Conservation (phyloP, 2,888 invertebrate genomes). For the Drosophila vallismaia region DNA sequence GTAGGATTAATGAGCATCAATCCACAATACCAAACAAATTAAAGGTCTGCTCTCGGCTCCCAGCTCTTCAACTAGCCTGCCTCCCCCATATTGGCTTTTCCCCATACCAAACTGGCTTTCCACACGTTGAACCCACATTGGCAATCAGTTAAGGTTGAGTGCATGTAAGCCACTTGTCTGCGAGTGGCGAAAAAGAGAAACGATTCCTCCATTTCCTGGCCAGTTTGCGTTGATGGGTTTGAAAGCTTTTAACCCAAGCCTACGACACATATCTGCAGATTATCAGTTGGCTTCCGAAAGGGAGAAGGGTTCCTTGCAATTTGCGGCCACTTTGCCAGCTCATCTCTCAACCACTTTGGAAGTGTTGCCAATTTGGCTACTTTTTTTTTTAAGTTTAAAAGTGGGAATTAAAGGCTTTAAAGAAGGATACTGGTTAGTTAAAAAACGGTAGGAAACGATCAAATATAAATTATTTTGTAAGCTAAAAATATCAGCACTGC, state of each 20-base stretch:
- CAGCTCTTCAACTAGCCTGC: background rate
- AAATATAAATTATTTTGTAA: background rate
- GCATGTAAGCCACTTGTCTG: slow-evolving; percentile 72
- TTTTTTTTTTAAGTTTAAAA: background rate
- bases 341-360: slow-evolving; percentile 33
- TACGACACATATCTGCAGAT: slow-evolving; percentile 53
- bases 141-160: slow-evolving; percentile 59
- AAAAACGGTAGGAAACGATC: background rate
- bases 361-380: slow-evolving; percentile 12
- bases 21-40: slow-evolving; percentile 73
- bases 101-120: slow-evolving; percentile 8
- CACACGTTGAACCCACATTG: slow-evolving; percentile 37
- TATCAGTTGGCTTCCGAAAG: slow-evolving; percentile 56
- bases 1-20: slow-evolving; percentile 80
- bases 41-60: slow-evolving; percentile 46
- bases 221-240: slow-evolving; percentile 61
- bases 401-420: too few species aligned
- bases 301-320: slow-evolving; percentile 51
- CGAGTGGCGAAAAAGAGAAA: slow-evolving; percentile 34
- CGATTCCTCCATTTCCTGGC: slow-evolving; percentile 72
- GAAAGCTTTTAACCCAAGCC: slow-evolving; percentile 71
- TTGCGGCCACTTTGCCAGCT: slow-evolving; percentile 62
- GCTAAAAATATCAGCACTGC: background rate
- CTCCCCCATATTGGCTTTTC: background rate
- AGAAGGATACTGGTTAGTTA: too few species aligned